These are phyloP conservation scores for Ochropacha duplaris DNA, from an alignment of 2,888 invertebrate genomes.

Conservation along the genomic window DNA sequence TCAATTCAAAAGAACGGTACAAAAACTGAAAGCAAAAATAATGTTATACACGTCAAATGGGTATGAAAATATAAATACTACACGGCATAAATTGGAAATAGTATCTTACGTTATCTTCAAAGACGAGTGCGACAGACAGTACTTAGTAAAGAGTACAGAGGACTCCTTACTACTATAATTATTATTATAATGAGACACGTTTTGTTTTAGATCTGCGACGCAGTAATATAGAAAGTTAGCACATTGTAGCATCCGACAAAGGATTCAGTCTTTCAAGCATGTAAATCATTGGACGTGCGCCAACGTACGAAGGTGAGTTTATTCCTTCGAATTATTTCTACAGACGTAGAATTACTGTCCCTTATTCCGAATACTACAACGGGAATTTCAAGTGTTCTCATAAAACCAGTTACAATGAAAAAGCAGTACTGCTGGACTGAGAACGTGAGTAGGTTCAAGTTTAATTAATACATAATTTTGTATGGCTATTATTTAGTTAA, in stretches of 20 bases:
- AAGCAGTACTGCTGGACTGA: slow-evolving; percentile 13
- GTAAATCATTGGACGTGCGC: slow-evolving; percentile 52
- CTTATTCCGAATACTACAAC: slow-evolving; percentile 18
- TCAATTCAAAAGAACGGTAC: neutral
- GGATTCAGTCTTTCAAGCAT: slow-evolving; percentile 38
- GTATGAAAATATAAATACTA: neutral
- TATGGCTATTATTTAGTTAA: slow-evolving; percentile 12
- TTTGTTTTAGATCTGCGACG: slow-evolving; percentile 37
- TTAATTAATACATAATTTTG: slow-evolving; percentile 18
- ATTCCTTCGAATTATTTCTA: slow-evolving; percentile 35
- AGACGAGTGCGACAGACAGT: neutral
- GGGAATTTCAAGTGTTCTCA: slow-evolving; percentile 16
- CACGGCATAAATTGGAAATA: neutral
- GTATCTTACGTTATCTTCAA: neutral
- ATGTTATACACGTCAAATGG: neutral
- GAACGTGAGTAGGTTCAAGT: slow-evolving; percentile 16
- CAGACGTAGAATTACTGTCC: slow-evolving; percentile 25
- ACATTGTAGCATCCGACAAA: slow-evolving; percentile 39
- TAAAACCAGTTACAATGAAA: slow-evolving; percentile 25
- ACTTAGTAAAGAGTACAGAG: neutral
- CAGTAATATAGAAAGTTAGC: slow-evolving; percentile 34
- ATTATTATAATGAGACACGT: slow-evolving; percentile 20
- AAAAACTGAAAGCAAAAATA: neutral
- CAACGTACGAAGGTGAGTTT: slow-evolving; percentile 38
- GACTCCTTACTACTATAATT: slow-evolving; percentile 14